A percentile compares a stretch with the other conserved stretches of the same genome.
Evolutionary conservation across 2,797 vertebrate genomes (phyloP).

Genomic region (Thaleichthys pacificus): DNA sequence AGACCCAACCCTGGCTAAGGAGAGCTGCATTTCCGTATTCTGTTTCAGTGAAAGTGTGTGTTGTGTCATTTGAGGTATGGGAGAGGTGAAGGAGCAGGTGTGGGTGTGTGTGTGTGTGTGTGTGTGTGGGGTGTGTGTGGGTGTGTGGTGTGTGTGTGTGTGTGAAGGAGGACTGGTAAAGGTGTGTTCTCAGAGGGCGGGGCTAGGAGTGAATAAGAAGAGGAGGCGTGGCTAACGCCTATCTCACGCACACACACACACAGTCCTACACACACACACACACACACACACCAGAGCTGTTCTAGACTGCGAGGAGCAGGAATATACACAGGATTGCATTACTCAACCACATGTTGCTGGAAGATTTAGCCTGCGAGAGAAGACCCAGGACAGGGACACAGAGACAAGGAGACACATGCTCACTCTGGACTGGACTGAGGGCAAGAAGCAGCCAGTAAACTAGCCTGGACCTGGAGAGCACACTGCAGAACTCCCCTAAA

Average conservation of each 20-base stretch:
- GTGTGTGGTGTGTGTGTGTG: neutral
- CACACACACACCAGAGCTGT: too few relatives aligned
- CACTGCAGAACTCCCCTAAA: too few relatives aligned
- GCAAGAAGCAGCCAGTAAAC: too few relatives aligned
- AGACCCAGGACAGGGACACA: too few relatives aligned
- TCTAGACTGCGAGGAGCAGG: too few relatives aligned
- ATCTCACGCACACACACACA: neutral
- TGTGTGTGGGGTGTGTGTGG: neutral
- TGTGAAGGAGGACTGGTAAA: too few relatives aligned
- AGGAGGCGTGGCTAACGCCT: neutral
- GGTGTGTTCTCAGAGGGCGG: neutral
- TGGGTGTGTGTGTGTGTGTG: conserved; percentile 17
- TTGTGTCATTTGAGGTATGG: neutral
- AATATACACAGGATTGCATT: too few relatives aligned
- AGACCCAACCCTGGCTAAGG: neutral
- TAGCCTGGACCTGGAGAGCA: too few relatives aligned
- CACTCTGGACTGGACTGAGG: too few relatives aligned
- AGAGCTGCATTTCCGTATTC: neutral
- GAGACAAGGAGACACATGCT: too few relatives aligned
- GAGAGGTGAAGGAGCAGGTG: conserved; percentile 3
- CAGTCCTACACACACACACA: neutral
- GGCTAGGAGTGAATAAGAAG: neutral
- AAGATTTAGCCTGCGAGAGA: too few relatives aligned
- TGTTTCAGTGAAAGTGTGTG: conserved; percentile 6
- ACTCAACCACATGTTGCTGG: too few relatives aligned